Evolutionary conservation across 2,888 invertebrate genomes (phyloP), one percentile per base, ranked within the genome.

Genomic region (Dorcus parallelipipedus): DNA sequence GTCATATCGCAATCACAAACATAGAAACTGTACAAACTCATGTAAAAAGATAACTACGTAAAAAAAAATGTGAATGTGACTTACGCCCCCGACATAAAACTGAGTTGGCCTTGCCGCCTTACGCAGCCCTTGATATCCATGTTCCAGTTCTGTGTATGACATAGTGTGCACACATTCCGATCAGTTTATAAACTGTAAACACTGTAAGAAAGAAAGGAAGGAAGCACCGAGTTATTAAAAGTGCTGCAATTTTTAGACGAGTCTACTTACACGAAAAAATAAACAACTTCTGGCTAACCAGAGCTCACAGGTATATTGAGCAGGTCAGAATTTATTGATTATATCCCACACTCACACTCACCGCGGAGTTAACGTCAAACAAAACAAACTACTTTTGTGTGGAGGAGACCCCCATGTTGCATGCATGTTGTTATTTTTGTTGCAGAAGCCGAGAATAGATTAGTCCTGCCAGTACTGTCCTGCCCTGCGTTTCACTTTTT

Each of bases 101-200:
- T 88, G 84, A 63, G 85, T 86, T 65, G 83, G 82, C 68, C 77
- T 72, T 73, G 82, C 78, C 69, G 85, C 85, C 79, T 89, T 89
- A 76, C 87, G 86, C 77, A 91, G 83, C 73, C 89, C 93, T 84
- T 93, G 93, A 82, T 94, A 94, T 70, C 94, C 94, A 82, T 91
- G 91, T 83, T 94, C 94, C 74, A 94, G 82, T 83, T 94, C 93
- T 77, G 93, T 93, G 80, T 94, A 94, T 77, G 93, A 94, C 94
- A 94, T 93, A 49, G 26, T 59, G 59, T 42, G 49, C 17, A 52
- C 45, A 55, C 59, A 59, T 59, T 56, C 59, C 59, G 59, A 45
- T 47, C 10, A 4, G 9, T 14, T 14, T 10, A 33, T 10, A 33
- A 38, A 45, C 48, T 26, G 23, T 49, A 42, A 41, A 49, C 41